Conservation (phyloP, 2,797 vertebrate species). For the Clarias platycephalus region DNA sequence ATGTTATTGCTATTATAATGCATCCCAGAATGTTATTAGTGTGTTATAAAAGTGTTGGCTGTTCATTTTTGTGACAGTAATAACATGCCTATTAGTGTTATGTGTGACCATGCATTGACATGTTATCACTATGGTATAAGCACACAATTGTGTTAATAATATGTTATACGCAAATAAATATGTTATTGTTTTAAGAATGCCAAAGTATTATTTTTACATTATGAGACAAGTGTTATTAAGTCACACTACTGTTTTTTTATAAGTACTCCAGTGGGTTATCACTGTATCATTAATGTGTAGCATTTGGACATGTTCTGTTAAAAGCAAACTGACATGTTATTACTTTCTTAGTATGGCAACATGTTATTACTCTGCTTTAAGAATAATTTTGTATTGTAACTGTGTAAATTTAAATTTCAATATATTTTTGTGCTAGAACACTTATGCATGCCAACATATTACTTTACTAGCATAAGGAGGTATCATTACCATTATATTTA, state of each 20-base stretch:
- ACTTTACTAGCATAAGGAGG: too few relatives aligned
- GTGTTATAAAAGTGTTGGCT: not conserved
- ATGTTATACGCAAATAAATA: not conserved
- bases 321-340: too few relatives aligned
- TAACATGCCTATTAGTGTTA: too few relatives aligned
- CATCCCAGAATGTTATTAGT: not conserved
- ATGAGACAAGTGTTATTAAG: not conserved
- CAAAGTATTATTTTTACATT: not conserved
- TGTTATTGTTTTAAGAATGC: not conserved
- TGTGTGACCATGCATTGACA: too few relatives aligned
- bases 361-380: not conserved
- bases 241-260: too few relatives aligned
- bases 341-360: not conserved
- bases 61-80: too few relatives aligned
- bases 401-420: too few relatives aligned
- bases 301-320: not conserved
- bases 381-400: not conserved
- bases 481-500: too few relatives aligned
- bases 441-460: too few relatives aligned
- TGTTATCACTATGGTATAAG: too few relatives aligned
- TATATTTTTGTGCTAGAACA: too few relatives aligned
- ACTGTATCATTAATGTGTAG: not conserved
- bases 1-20: too few relatives aligned
- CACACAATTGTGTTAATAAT: not conserved
- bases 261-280: not conserved